Percentiles rank a stretch among this genome's conserved stretches.
These are phyloP conservation scores for Bombus waltoni DNA, from an alignment of 1,140 invertebrate genomes.

Conservation along the genomic window DNA sequence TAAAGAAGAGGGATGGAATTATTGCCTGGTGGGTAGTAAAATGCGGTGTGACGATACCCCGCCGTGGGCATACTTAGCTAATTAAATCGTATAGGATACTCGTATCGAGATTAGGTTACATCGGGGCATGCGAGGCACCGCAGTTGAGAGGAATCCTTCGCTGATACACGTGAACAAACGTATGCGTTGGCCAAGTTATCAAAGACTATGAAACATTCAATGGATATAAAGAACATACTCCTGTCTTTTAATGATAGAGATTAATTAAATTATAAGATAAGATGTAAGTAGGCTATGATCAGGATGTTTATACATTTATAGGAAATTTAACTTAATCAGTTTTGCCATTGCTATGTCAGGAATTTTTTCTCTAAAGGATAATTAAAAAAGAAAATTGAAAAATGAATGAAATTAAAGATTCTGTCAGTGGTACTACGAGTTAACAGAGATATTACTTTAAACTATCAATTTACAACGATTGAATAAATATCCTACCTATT, in stretches of 20 bases:
- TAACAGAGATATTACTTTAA: too few relatives aligned
- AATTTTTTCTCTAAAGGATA: too few relatives aligned
- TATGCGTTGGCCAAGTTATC: not conserved
- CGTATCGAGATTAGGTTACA: conserved; percentile 59
- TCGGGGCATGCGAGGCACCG: conserved; percentile 42
- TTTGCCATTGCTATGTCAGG: too few relatives aligned
- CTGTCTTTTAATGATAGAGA: too few relatives aligned
- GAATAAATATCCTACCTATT: too few relatives aligned
- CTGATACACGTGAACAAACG: conserved; percentile 1
- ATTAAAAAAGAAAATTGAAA: too few relatives aligned
- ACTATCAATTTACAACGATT: too few relatives aligned
- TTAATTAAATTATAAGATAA: not conserved
- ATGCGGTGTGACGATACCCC: conserved; percentile 68
- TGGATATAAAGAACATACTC: not conserved
- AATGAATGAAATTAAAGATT: too few relatives aligned
- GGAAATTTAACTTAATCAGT: not conserved
- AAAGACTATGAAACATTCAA: not conserved
- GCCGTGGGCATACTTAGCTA: conserved; percentile 74
- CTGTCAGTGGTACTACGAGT: too few relatives aligned
- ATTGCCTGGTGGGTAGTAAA: conserved; percentile 65
- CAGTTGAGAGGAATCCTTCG: conserved; percentile 19
- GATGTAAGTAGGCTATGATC: not conserved
- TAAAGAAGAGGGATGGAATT: conserved; percentile 28
- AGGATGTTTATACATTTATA: not conserved
- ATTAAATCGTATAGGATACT: conserved; percentile 73